Conservation (phyloP, 2,113 vertebrate species). For the human (Homo sapiens) region GRCh38 chr12:54502001-54502500, state of each 20-base stretch:
- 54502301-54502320: background rate
- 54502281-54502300: background rate
- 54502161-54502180: background rate
- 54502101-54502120: background rate
- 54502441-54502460: background rate
- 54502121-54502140: background rate
- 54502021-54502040: background rate
- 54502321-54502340: background rate
- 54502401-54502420: conserved; percentile 48
- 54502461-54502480: conserved; percentile 11
- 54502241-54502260: background rate
- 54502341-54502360: background rate
- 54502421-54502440: background rate
- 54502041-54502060: background rate
- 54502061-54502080: background rate
- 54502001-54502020: background rate
- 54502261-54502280: background rate
- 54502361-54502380: conserved; percentile 24
- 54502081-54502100: background rate
- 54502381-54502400: background rate
- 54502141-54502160: background rate
- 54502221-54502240: background rate
- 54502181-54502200: background rate
- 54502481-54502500: conserved; percentile 39
- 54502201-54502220: background rate